Evolutionary conservation across 2,888 invertebrate species (phyloP), one percentile per base, ranked within the genome.

Genomic region (Ernsta delagoae): DNA sequence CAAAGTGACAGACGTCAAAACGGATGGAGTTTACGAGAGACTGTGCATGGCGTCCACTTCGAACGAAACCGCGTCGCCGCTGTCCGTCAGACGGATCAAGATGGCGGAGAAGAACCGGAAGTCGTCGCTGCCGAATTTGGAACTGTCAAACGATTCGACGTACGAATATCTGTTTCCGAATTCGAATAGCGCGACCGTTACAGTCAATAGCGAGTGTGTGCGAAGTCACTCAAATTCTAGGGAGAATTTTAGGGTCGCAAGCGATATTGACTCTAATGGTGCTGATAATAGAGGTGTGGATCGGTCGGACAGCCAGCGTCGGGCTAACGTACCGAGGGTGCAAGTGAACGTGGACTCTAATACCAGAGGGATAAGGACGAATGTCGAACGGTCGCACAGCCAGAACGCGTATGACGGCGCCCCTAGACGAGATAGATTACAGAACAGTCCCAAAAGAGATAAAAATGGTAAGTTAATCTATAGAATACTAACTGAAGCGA

Each of bases 41-140:
- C 61, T 93, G 0, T 93, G 92, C 34, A 76, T 90, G 79, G 93
- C 92, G 0, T 91, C 92, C 0, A 92, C 92, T 0, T 89, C 89
- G 0, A 78, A 80, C 34, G 59, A 43, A 24, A 24, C 53, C 5
- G 78, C 83, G 0, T 88, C 87, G 0, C 90, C 88, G 0, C 50
- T 86, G 0, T 79, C 87, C 0, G 71, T 90, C 0, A 82, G 81
- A 34, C 85, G 83, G 45, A 56, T 91, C 0, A 84, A 80, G 72
- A 81, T 63, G 65, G 36, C 78, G 0, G 88, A 90, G 1, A 89
- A 85, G 76, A 72, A 77, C 0, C 80, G 92, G 0, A 92, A 92
- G 48, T 88, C 90, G 0, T 91, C 91, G 0, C 54, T 93, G 1
- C 92, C 92, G 0, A 93, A 93, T 72, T 75, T 93, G 59, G 91